Evolutionary conservation across 2,113 vertebrate genomes (phyloP), one percentile per base, ranked within the genome.

Genomic region (Thinocorus orbignyianus): DNA sequence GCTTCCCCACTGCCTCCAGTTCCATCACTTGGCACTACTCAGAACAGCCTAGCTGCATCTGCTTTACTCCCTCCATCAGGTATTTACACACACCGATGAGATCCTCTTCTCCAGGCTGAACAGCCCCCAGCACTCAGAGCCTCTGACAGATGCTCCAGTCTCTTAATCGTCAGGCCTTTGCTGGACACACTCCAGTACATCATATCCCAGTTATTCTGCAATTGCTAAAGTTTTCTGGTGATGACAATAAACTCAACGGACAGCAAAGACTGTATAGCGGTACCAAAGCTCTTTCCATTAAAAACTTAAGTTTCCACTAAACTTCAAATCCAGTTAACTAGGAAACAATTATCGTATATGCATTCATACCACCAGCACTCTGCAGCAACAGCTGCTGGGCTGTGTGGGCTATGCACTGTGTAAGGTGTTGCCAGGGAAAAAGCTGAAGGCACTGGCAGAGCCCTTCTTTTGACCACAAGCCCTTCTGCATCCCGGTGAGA

Each of bases 401-500:
- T 64, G 3, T 2, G 12, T 9, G 41, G 1, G 24, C 31, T 54
- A 60, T 4, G 9, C 8, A 24, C 24, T 5, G 0, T 6, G 42
- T 19, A 22, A 54, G 18, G 2, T n/a, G 25, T 9, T 76, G 57
- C 28, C 54, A 72, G 4, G 13, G 15, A 57, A 65, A 62, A 81
- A 28, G 28, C 48, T 66, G 14, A 20, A 49, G 42, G 37, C 3
- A 1, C 28, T 33, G 23, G 41, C 51, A 66, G 48, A 41, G 57
- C 19, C 62, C 18, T 46, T 46, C 46, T 46, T 46, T 46, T 2
- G 19, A 20, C 44, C 25, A 4, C 0, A 11, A 71, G 28, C 37
- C 20, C n/a, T 61, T 23, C 55, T 0, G 0, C 28, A 54, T 8
- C 28, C 7, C 1, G 0, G 2, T 4, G 24, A 65, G 39, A 55